phyloP scores from a whole-genome alignment of 2,113 vertebrate species.

The Nerophis ophidion region DNA sequence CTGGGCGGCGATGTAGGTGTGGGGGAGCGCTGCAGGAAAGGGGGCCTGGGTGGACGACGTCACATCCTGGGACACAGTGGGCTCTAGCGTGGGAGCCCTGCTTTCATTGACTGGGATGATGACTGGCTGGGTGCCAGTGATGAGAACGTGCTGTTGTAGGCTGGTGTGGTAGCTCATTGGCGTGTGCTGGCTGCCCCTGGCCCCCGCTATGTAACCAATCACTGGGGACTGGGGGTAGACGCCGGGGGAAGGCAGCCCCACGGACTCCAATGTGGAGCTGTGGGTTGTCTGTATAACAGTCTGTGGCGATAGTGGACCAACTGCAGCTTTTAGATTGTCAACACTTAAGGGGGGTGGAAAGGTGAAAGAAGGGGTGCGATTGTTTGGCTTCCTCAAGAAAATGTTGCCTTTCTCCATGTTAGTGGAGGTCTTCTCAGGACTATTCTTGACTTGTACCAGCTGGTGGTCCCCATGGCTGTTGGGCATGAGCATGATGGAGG shows the following conservation, averaged over 20 bases:
- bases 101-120: conserved; percentile 85
- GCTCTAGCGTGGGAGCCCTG: conserved; percentile 69
- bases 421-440: conserved; percentile 67
- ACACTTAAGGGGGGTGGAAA: conserved; percentile 77
- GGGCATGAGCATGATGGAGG: conserved; percentile 88
- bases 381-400: conserved; percentile 80
- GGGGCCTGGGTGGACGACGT: conserved; percentile 74
- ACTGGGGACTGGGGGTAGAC: conserved; percentile 87
- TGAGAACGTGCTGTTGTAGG: conserved; percentile 91
- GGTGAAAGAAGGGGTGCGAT: conserved; percentile 74
- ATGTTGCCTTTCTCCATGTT: conserved; percentile 78
- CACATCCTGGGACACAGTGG: conserved; percentile 67
- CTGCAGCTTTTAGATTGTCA: conserved; percentile 76
- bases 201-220: conserved; percentile 84
- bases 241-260: conserved; percentile 80
- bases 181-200: conserved; percentile 61
- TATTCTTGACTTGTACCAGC: conserved; percentile 64
- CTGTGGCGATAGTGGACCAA: conserved; percentile 80
- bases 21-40: conserved; percentile 84
- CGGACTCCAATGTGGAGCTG: conserved; percentile 78
- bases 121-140: conserved; percentile 86
- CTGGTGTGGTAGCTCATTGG: conserved; percentile 81
- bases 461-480: conserved; percentile 79
- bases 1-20: conserved; percentile 82
- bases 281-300: conserved; percentile 94